Evolutionary conservation across 2,797 vertebrate species (phyloP).

Genomic region (Rhabdomys pumilio): DNA sequence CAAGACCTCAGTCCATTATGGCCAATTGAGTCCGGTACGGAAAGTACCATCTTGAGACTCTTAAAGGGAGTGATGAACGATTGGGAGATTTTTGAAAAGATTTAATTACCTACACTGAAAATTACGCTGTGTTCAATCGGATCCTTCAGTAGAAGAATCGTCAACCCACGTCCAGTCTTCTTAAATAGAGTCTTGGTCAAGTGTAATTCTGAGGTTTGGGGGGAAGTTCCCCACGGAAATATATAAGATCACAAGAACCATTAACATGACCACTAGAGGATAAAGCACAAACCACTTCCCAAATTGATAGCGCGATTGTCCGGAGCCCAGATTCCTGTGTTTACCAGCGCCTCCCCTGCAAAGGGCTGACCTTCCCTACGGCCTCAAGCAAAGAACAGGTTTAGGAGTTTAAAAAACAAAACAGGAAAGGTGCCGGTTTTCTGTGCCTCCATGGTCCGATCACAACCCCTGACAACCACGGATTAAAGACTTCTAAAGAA

Average conservation of each 20-base stretch:
- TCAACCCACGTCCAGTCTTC: slow-evolving; percentile 13
- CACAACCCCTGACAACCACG: slow-evolving; percentile 38
- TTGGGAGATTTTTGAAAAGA: background rate
- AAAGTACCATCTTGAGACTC: slow-evolving; percentile 34
- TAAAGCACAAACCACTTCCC: slow-evolving; percentile 33
- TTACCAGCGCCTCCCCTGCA: background rate
- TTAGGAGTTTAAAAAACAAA: background rate
- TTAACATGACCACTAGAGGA: slow-evolving; percentile 8
- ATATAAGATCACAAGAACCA: slow-evolving; percentile 41
- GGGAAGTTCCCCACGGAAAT: background rate
- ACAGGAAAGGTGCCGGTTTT: background rate
- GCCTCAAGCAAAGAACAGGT: slow-evolving; percentile 42
- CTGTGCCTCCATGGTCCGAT: background rate
- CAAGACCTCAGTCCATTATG: background rate
- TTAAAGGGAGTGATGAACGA: background rate
- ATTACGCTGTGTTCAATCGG: slow-evolving; percentile 26
- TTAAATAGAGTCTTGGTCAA: background rate
- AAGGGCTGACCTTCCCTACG: background rate
- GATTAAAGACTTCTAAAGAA: slow-evolving; percentile 1
- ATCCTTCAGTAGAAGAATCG: slow-evolving; percentile 1
- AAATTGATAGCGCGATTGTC: background rate
- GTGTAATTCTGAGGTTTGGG: background rate
- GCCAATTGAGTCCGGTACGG: slow-evolving; percentile 24
- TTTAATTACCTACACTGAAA: slow-evolving; percentile 46
- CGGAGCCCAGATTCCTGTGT: background rate